These are phyloP conservation scores for Philonicus albiceps DNA, from an alignment of 2,888 invertebrate genomes.

Conservation along the genomic window DNA sequence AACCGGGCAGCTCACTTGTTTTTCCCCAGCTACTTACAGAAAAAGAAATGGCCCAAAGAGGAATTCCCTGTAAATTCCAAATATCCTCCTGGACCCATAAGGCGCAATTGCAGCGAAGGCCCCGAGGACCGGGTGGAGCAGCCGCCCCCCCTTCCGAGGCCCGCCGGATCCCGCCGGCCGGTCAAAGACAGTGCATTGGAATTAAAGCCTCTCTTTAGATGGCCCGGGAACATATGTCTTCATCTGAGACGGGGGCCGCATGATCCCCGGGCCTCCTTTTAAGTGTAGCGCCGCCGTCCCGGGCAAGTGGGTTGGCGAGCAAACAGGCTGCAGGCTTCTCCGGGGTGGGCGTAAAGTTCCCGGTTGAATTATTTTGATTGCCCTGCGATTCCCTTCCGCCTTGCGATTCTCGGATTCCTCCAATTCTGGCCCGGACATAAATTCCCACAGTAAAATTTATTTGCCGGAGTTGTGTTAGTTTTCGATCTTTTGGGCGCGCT, in stretches of 20 bases:
- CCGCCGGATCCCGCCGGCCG: not conserved
- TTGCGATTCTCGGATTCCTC: slow-evolving; percentile 35
- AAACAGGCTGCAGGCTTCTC: not conserved
- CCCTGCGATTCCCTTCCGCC: slow-evolving; percentile 41
- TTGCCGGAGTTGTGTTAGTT: slow-evolving; percentile 39
- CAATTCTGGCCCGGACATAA: slow-evolving; percentile 23
- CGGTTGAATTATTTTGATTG: slow-evolving; percentile 42
- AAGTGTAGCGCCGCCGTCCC: not conserved
- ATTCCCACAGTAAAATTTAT: slow-evolving; percentile 35
- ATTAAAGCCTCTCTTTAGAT: slow-evolving; percentile 2
- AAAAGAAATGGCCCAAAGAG: slow-evolving; percentile 2
- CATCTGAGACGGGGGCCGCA: slow-evolving; percentile 16
- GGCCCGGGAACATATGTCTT: slow-evolving; percentile 17
- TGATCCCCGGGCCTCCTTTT: slow-evolving; percentile 31
- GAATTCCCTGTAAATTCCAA: not conserved
- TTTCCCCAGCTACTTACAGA: not conserved
- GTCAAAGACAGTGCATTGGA: slow-evolving; percentile 11
- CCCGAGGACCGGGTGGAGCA: not conserved
- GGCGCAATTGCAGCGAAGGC: slow-evolving; percentile 1
- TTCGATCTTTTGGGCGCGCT: slow-evolving; percentile 10
- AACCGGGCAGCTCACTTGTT: not conserved
- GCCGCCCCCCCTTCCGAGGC: no score
- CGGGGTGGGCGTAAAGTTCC: slow-evolving; percentile 32
- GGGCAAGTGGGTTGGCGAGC: slow-evolving; percentile 1
- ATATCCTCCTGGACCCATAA: not conserved